phyloP scores from a whole-genome alignment of 2,888 invertebrate species.

The Diplolepis rosae region DNA sequence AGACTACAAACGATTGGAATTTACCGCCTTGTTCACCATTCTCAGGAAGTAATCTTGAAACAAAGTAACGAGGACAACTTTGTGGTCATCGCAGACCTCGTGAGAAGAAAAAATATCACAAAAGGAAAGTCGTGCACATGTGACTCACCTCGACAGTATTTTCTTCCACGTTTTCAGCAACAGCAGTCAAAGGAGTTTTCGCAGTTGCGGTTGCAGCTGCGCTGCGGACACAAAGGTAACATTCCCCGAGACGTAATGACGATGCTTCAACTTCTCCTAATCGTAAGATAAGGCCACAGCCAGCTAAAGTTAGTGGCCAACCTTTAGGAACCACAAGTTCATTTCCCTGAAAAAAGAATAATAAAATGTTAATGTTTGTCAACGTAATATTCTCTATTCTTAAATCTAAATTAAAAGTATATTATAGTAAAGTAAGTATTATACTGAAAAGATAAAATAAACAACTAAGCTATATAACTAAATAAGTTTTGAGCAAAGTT shows the following conservation, averaged over 20 bases:
- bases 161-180: conserved; percentile 60
- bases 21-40: conserved; percentile 38
- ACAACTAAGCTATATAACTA: neutral
- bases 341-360: conserved; percentile 74
- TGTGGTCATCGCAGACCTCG: conserved; percentile 9
- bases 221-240: conserved; percentile 79
- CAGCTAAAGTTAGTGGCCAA: conserved; percentile 81
- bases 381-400: conserved; percentile 26
- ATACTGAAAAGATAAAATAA: neutral
- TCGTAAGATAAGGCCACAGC: conserved; percentile 79
- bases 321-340: conserved; percentile 77
- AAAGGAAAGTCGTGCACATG: conserved; percentile 42
- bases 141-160: conserved; percentile 70
- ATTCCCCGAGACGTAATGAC: conserved; percentile 78
- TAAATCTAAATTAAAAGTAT: neutral
- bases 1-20: conserved; percentile 37
- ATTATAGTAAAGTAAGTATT: neutral
- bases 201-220: conserved; percentile 58
- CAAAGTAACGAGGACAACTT: conserved; percentile 25
- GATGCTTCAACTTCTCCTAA: conserved; percentile 79
- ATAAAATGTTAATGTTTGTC: conserved; percentile 27
- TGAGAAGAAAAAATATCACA: conserved; percentile 21
- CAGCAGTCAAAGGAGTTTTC: conserved; percentile 50
- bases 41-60: conserved; percentile 40
- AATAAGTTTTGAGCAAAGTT: neutral